phyloP scores from a whole-genome alignment of 2,797 vertebrate genomes.

The Naso thynnoides region DNA sequence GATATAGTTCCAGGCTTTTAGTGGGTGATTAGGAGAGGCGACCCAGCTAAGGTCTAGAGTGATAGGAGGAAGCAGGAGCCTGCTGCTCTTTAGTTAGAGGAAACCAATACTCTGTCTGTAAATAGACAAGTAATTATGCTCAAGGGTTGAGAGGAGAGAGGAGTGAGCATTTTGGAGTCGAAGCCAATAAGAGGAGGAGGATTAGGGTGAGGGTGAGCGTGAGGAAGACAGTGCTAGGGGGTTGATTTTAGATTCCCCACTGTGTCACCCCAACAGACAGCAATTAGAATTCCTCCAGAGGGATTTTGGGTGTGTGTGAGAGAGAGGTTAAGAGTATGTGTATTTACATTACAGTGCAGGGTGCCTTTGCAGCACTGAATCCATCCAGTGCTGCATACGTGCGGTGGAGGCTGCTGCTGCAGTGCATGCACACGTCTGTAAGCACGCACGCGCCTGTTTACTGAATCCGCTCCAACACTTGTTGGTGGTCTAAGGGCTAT shows the following conservation, averaged over 20 bases:
- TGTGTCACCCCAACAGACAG: constrained; percentile 69
- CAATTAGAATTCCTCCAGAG: constrained; percentile 78
- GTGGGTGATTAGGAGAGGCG: constrained; percentile 80
- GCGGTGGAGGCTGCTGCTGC: constrained; percentile 24
- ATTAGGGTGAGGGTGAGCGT: constrained; percentile 25
- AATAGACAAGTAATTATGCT: constrained; percentile 83
- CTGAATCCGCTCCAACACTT: constrained; percentile 74
- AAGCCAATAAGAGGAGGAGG: constrained; percentile 47
- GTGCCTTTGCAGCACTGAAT: constrained; percentile 44
- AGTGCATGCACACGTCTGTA: constrained; percentile 29
- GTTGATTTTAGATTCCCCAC: constrained; percentile 66
- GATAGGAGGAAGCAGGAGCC: constrained; percentile 79
- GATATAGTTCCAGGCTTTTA: constrained; percentile 81
- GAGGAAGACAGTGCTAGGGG: constrained; percentile 46
- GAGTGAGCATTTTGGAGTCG: constrained; percentile 48
- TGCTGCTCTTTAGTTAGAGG: constrained; percentile 81
- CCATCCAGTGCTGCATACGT: constrained; percentile 49
- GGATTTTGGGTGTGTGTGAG: constrained; percentile 30
- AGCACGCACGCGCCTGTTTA: constrained; percentile 59
- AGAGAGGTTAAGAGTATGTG: constrained; percentile 41
- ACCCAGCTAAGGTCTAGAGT: constrained; percentile 77
- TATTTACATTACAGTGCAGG: constrained; percentile 56
- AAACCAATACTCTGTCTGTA: constrained; percentile 78
- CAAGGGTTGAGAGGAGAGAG: constrained; percentile 62
- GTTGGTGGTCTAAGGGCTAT: constrained; percentile 79